A percentile compares a stretch with the other conserved stretches of the same genome.
Evolutionary conservation across 2,113 vertebrate genomes (phyloP).

Genomic region (Zapornia atra): DNA sequence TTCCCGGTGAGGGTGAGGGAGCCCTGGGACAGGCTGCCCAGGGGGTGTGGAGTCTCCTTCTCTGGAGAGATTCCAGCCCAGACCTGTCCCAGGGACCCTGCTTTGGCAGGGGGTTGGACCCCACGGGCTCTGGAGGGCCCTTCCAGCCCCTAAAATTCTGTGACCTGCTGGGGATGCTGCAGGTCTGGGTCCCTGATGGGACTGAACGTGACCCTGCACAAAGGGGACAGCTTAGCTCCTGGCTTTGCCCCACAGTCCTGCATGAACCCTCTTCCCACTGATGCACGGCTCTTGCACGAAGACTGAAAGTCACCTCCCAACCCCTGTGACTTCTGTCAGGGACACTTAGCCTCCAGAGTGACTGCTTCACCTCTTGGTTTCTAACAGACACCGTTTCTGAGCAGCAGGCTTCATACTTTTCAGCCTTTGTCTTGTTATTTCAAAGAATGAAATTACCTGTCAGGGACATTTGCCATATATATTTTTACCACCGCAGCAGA

Average conservation of each 20-base stretch:
- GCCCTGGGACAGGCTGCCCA: no score
- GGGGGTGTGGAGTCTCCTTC: no score
- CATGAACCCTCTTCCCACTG: not conserved
- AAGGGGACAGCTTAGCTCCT: not conserved
- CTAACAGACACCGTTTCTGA: not conserved
- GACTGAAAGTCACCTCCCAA: not conserved
- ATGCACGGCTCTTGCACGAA: accelerated
- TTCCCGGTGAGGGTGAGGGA: no score
- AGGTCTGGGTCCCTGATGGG: not conserved
- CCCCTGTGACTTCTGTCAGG: not conserved
- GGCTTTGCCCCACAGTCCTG: not conserved
- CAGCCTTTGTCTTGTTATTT: constrained; percentile 38
- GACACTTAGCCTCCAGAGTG: not conserved
- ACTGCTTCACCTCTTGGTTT: not conserved
- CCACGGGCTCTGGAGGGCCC: no score
- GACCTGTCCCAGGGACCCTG: no score
- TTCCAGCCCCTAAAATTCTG: no score
- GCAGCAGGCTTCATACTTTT: not conserved
- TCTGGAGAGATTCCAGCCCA: no score
- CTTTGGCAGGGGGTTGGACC: no score
- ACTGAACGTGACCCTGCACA: accelerated
- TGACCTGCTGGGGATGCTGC: not conserved
- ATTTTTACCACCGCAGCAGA: constrained; percentile 67
- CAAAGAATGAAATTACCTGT: constrained; percentile 54
- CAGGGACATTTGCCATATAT: constrained; percentile 27